Base-by-base conservation (phyloP, 2,113 vertebrate genomes). In the Cromileptes altivelis region DNA sequence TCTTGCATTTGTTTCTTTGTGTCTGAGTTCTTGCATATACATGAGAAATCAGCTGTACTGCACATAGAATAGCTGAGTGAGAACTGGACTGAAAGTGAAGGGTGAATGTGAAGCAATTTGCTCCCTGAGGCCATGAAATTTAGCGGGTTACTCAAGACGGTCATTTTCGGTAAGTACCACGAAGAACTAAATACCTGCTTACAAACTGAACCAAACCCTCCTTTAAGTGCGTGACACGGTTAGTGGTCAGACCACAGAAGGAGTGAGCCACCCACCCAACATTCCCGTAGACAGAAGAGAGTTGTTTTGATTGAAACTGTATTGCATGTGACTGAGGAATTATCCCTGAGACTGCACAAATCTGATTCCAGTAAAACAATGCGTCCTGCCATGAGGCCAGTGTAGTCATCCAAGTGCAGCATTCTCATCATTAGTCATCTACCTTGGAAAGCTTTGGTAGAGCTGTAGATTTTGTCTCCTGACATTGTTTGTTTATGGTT, bases 291-390 rank as follows among this genome's bases (percentile, higher is more conserved):
- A 83, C 76, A 37, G 77, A 74, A 19, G 19, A 50, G n/a, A 13
- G 62, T 57, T 89, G 86, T 87, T 91, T 92, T 81, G 64, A 69
- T 84, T 73, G 8, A 83, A 78, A 62, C 63, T 47, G 45, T 21
- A 42, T 92, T 72, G 88, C 89, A 88, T 90, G 93, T 84, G 90
- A 93, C 1, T 40, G 63, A 57, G 64, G 75, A 83, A 85, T 90
- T 88, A 84, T 84, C 73, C 67, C 60, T 25, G 70, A 90, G 65
- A 82, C 80, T 37, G 63, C 60, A 61, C 67, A 74, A 87, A 76
- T 76, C 68, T 50, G 55, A 84, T 93, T 92, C 89, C 88, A 69
- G 82, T 75, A 90, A 93, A 88, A 81, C 72, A 45, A 18, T 53
- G 50, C 6, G 13, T 79, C 58, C 37, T 71, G 83, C 75, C 73